A percentile compares a stretch with the other conserved stretches of the same genome.
These are phyloP conservation scores for Didymodactylos carnosus DNA, from an alignment of 2,888 invertebrate species.

Conservation along the genomic window DNA sequence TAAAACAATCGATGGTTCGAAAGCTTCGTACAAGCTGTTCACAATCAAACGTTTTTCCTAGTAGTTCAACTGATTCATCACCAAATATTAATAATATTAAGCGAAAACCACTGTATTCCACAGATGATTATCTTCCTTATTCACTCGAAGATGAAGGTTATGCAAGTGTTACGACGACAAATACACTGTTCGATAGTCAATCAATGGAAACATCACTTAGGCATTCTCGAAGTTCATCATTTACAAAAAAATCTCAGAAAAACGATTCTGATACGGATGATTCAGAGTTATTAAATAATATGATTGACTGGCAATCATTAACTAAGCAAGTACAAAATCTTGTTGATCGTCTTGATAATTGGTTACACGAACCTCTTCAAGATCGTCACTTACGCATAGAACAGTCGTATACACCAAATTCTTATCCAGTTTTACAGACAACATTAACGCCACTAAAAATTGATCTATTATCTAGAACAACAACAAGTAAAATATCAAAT, in stretches of 20 bases:
- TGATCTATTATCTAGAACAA: not conserved
- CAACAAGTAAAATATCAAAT: not conserved
- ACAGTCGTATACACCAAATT: not conserved
- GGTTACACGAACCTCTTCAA: not conserved
- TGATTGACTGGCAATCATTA: not conserved
- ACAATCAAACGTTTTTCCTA: not conserved
- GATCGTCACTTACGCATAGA: not conserved
- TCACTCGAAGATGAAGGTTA: not conserved
- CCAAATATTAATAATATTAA: not conserved
- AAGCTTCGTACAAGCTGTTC: not conserved
- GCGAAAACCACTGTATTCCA: no score
- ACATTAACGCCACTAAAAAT: not conserved
- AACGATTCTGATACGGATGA: not conserved
- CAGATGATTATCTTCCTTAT: no score
- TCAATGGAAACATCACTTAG: not conserved
- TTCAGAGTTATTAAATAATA: not conserved
- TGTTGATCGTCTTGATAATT: not conserved
- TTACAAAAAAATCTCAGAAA: no score
- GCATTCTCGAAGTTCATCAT: no score
- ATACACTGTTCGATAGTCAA: not conserved
- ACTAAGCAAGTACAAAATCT: not conserved
- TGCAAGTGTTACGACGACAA: not conserved
- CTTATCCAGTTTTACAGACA: not conserved
- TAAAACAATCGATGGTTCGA: not conserved
- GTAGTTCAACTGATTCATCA: not conserved